Evolutionary conservation across 2,888 invertebrate species (phyloP).

Genomic region (Morinoia aosen): DNA sequence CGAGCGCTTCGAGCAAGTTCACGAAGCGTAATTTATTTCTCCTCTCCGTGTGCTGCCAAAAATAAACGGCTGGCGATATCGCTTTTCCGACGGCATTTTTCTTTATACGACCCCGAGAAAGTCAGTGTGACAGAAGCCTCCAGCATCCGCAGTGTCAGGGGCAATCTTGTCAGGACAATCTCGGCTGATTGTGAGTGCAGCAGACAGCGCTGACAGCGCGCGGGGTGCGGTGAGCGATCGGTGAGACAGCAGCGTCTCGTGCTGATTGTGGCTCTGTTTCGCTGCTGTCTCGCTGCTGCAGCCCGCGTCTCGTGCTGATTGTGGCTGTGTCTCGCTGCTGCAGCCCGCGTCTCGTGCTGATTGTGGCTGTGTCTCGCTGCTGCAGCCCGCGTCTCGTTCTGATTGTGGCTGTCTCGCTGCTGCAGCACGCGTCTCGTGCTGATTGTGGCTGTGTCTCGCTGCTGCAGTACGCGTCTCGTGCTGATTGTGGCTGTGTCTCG

Average conservation of each 20-base stretch:
- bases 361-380: too few relatives aligned
- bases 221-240: slow-evolving; percentile 34
- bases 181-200: slow-evolving; percentile 38
- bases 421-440: too few relatives aligned
- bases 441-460: too few relatives aligned
- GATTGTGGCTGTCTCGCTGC: too few relatives aligned
- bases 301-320: too few relatives aligned
- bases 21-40: not conserved
- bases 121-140: slow-evolving; percentile 8
- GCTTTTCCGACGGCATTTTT: not conserved
- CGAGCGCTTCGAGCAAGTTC: not conserved
- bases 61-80: not conserved
- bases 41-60: not conserved
- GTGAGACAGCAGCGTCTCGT: not conserved
- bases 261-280: not conserved
- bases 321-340: too few relatives aligned
- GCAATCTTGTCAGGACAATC: slow-evolving; percentile 42
- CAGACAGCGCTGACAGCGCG: slow-evolving; percentile 30
- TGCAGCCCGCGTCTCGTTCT: too few relatives aligned
- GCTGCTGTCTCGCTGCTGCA: not conserved
- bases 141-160: slow-evolving; percentile 11
- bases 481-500: too few relatives aligned
- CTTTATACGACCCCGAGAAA: not conserved
- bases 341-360: too few relatives aligned
- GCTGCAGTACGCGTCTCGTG: too few relatives aligned